Evolutionary conservation across 2,113 vertebrate species (phyloP).

Genomic region (Prolemur simus): DNA sequence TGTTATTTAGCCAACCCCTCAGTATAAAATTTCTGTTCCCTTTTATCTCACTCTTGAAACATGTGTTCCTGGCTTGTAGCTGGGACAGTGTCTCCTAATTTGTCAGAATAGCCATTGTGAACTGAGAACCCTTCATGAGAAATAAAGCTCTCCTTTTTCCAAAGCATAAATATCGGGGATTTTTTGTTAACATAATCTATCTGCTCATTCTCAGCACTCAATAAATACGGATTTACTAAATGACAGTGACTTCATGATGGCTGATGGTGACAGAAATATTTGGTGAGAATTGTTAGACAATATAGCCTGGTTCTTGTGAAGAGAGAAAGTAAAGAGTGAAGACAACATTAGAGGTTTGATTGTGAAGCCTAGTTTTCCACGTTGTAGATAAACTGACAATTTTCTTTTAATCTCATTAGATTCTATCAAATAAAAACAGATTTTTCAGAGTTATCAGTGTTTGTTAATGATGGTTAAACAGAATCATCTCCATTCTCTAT

Average conservation of each 20-base stretch:
- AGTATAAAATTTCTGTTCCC: too few relatives aligned
- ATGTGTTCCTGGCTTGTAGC: too few relatives aligned
- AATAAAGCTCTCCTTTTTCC: too few relatives aligned
- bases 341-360: neutral
- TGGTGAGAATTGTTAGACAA: neutral
- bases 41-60: too few relatives aligned
- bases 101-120: too few relatives aligned
- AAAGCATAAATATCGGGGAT: too few relatives aligned
- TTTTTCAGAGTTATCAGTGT: neutral
- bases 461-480: neutral
- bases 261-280: slow-evolving; percentile 17
- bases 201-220: neutral
- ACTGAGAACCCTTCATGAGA: too few relatives aligned
- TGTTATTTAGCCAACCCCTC: too few relatives aligned
- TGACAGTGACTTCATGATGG: neutral
- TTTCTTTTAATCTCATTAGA: slow-evolving; percentile 45
- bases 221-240: slow-evolving; percentile 37
- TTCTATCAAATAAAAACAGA: slow-evolving; percentile 27
- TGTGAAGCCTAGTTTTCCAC: neutral
- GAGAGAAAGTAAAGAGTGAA: neutral
- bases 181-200: too few relatives aligned
- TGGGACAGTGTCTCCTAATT: too few relatives aligned
- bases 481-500: neutral
- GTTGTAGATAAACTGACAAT: neutral
- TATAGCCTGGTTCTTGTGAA: neutral